Percentiles rank a stretch among this genome's conserved stretches.
Conservation (phyloP, 1,140 invertebrate species). For the Drosophila ogumai region DNA sequence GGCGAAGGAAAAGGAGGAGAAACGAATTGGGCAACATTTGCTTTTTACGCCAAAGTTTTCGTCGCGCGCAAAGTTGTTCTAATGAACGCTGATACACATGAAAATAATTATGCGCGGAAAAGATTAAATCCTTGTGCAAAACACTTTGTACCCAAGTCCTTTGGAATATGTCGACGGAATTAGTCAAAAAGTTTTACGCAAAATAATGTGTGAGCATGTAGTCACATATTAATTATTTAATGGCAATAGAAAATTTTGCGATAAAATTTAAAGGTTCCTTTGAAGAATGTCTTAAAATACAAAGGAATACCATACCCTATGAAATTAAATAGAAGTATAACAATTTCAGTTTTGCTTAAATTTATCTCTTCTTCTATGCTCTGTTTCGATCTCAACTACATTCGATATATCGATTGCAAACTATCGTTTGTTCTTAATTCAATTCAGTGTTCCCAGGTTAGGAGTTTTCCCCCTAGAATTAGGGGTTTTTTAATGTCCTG, state of each 20-base stretch:
- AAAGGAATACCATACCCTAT: background rate
- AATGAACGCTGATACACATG: conserved; percentile 28
- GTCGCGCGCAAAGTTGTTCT: conserved; percentile 25
- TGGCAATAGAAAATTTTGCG: background rate
- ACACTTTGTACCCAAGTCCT: conserved; percentile 6
- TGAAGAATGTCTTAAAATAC: background rate
- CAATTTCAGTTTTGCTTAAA: too few species aligned
- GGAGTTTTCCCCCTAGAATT: too few species aligned
- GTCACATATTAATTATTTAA: conserved; percentile 4
- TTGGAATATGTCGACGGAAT: background rate
- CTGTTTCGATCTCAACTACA: too few species aligned
- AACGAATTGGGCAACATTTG: conserved; percentile 37
- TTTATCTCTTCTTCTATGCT: too few species aligned
- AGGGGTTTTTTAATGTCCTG: too few species aligned
- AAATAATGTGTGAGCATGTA: conserved; percentile 1
- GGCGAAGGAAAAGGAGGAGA: background rate
- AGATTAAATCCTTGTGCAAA: background rate
- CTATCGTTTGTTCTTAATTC: too few species aligned
- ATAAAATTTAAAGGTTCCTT: background rate
- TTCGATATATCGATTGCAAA: too few species aligned
- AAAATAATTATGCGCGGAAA: conserved; percentile 32
- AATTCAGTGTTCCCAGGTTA: too few species aligned
- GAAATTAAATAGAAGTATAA: background rate
- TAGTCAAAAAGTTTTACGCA: background rate
- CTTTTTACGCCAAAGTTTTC: conserved; percentile 32